Base-by-base conservation (phyloP, 2,888 invertebrate genomes). In the Apamea sordens region DNA sequence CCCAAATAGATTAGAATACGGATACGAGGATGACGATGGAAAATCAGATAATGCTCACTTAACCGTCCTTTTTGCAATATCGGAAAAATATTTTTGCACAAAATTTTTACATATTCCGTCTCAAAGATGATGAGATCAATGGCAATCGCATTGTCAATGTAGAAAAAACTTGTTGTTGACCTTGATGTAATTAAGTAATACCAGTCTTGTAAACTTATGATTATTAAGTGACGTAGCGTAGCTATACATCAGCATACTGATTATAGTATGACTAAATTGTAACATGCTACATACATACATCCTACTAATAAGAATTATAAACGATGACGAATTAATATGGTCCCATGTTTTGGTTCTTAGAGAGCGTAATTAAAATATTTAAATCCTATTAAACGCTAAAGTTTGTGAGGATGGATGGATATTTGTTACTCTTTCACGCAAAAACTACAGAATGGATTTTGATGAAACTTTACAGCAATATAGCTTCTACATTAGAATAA, bases 111-210 rank as follows among this genome's bases (percentile, higher is more conserved):
- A 28, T 50, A 28, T 41, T 24, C 10, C 18, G 6, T 44, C 15
- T 63, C 18, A 28, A 77, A 83, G 56, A 41, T 24, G 63, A 41
- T 24, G n/a, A 71, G 56, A 65, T 76, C 56, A 64, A 76, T 41
- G 50, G 50, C 50, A 70, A 70, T 28, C 10, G 4, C 28, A 80
- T 64, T 41, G 64, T 28, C 61, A 59, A 15, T 32, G 7, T 10
- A 11, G 47, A 24, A 83, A 81, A 77, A 83, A 77, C 67, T 44
- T n/a, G 80, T 64, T 50, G 56, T 44, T 67, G 24, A 77, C 78
- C 83, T 71, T 83, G 53, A 44, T 32, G 13, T n/a, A 32, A n/a
- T n/a, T n/a, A n/a, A 82, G 67, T 24, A 75, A 67, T 80, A 76
- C 53, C 70, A 24, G 59, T 28, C 21, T 65, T 65, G 65, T 36